phyloP scores from a whole-genome alignment of 2,113 vertebrate genomes.

The Nymphicus hollandicus region DNA sequence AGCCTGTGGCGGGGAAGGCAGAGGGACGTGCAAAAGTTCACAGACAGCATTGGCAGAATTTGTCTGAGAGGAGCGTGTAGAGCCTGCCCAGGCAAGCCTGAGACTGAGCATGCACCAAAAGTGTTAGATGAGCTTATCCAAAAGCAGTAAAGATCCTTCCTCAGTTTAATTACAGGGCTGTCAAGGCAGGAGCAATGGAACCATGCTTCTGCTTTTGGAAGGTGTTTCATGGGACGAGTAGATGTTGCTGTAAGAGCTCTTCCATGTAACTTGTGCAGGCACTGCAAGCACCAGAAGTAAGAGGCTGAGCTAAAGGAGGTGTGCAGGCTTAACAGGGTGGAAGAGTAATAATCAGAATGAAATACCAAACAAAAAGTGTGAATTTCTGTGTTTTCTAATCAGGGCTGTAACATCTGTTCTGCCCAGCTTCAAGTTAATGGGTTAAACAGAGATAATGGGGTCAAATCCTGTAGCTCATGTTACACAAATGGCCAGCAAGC shows the following conservation, averaged over 20 bases:
- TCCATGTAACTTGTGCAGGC: rapidly evolving
- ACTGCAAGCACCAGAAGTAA: background rate
- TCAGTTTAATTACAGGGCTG: background rate
- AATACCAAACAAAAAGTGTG: background rate
- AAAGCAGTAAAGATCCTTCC: background rate
- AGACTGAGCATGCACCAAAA: background rate
- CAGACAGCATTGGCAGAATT: background rate
- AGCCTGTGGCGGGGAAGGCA: background rate
- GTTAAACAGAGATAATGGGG: background rate
- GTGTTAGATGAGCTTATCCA: background rate
- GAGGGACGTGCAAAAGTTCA: rapidly evolving
- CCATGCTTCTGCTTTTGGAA: background rate
- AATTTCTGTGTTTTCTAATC: background rate
- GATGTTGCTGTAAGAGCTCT: background rate
- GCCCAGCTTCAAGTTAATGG: background rate
- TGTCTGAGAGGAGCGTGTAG: rapidly evolving
- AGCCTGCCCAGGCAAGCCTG: background rate
- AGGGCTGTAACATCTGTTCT: background rate
- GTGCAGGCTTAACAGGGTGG: background rate
- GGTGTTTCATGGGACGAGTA: background rate
- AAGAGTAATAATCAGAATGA: background rate
- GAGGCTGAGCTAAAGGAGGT: background rate
- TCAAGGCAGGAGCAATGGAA: background rate
- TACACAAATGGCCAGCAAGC: background rate
- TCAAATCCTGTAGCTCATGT: background rate